phyloP scores from a whole-genome alignment of 2,888 invertebrate genomes.

The Brassicogethes aeneus region DNA sequence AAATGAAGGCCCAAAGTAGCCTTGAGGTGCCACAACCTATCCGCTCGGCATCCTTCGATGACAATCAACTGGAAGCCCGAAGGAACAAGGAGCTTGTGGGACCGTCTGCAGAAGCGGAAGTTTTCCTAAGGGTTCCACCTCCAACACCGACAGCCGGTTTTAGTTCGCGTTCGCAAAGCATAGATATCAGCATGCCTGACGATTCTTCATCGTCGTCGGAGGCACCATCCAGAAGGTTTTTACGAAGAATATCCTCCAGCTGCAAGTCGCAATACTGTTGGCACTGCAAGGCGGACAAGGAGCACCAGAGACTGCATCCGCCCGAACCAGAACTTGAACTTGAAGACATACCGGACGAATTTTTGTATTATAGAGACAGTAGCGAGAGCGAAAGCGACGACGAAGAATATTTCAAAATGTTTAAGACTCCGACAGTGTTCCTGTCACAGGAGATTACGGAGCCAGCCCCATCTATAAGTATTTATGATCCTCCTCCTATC shows the following conservation, averaged over 20 bases:
- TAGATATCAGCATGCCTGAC: conserved; percentile 67
- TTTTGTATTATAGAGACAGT: conserved; percentile 36
- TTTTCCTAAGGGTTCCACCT: conserved; percentile 53
- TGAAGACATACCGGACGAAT: conserved; percentile 36
- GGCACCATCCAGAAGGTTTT: conserved; percentile 51
- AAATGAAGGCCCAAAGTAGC: conserved; percentile 87
- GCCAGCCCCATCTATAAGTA: conserved; percentile 39
- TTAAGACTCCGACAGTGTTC: conserved; percentile 52
- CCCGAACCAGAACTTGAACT: too few species aligned
- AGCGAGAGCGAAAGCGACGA: conserved; percentile 44
- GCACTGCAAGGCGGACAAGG: conserved; percentile 69
- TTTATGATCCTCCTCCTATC: conserved; percentile 37
- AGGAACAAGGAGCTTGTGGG: conserved; percentile 43
- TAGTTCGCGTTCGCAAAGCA: conserved; percentile 69
- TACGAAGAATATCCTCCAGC: conserved; percentile 54
- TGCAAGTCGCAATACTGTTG: conserved; percentile 63
- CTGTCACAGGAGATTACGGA: too few species aligned
- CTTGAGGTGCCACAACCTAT: conserved; percentile 80
- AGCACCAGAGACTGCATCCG: conserved; percentile 53
- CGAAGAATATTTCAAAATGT: conserved; percentile 43
- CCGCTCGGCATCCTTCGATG: conserved; percentile 83
- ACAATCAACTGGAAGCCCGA: conserved; percentile 73
- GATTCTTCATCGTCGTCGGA: conserved; percentile 50
- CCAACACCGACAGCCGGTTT: too few species aligned
- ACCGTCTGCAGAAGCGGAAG: conserved; percentile 32